Percentiles rank a stretch among this genome's conserved stretches.
phyloP scores from a whole-genome alignment of 2,888 invertebrate genomes.

The Isoperla grammatica region DNA sequence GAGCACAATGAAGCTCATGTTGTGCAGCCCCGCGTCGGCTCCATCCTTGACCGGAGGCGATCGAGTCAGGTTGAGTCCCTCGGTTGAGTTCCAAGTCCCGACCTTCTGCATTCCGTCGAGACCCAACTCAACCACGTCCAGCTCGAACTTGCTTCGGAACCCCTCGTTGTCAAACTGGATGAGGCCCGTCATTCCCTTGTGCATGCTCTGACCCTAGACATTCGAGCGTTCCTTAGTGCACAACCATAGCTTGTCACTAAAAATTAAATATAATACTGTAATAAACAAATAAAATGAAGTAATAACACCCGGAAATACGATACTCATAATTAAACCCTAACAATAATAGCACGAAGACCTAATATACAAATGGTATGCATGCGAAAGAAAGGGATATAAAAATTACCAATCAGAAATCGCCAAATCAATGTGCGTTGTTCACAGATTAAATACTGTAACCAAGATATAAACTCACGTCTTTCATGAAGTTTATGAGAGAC shows the following conservation, averaged over 20 bases:
- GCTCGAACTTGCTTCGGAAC: slow-evolving; percentile 57
- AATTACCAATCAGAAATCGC: too few species aligned
- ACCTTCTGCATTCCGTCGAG: slow-evolving; percentile 58
- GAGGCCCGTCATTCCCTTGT: slow-evolving; percentile 43
- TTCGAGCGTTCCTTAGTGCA: too few species aligned
- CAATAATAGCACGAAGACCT: too few species aligned
- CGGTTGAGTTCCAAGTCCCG: slow-evolving; percentile 62
- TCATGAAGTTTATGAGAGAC: slow-evolving; percentile 49
- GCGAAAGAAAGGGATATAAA: too few species aligned
- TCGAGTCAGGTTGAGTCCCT: slow-evolving; percentile 47
- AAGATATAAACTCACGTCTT: slow-evolving; percentile 46
- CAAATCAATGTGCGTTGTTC: too few species aligned
- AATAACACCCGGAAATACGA: too few species aligned
- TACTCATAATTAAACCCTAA: too few species aligned
- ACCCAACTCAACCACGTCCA: slow-evolving; percentile 62
- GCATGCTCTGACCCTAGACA: slow-evolving; percentile 36
- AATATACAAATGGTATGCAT: too few species aligned
- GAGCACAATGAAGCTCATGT: slow-evolving; percentile 48
- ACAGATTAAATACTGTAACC: too few species aligned
- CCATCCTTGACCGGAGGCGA: slow-evolving; percentile 28
- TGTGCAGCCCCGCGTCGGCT: slow-evolving; percentile 38
- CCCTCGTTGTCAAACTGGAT: slow-evolving; percentile 45
- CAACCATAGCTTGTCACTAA: not conserved
- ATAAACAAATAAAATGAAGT: too few species aligned
- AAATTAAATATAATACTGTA: slow-evolving; percentile 1